phyloP scores from a whole-genome alignment of 23 tunicate genomes.

The Clavelina lepadiformis region DNA sequence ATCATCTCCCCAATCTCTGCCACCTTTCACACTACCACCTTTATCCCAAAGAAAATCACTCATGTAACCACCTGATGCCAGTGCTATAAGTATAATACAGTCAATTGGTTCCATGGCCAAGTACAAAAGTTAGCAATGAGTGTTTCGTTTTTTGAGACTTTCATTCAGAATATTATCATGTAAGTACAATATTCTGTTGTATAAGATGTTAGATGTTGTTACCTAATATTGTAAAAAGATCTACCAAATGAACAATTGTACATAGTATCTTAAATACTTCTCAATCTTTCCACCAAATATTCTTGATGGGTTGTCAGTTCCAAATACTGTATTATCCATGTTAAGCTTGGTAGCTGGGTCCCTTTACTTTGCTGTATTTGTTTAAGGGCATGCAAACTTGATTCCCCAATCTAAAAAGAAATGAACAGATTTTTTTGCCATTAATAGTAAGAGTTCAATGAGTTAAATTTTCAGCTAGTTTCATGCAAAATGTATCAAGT shows the following conservation, averaged over 20 bases:
- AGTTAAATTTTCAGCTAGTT: background rate
- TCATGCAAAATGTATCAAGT: background rate
- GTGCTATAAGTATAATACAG: slow-evolving; percentile 6
- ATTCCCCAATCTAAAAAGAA: slow-evolving; percentile 49
- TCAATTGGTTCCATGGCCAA: no score
- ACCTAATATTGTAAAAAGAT: no score
- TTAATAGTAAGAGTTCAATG: background rate
- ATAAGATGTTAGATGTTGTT: no score
- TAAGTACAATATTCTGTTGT: no score
- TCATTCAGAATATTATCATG: no score
- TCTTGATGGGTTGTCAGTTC: slow-evolving; percentile 66
- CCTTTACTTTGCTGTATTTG: slow-evolving; percentile 39
- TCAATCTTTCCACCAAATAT: slow-evolving; percentile 37
- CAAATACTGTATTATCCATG: slow-evolving; percentile 47
- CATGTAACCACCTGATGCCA: slow-evolving; percentile 78
- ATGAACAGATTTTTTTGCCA: background rate
- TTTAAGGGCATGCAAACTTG: slow-evolving; percentile 38
- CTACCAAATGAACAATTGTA: no score
- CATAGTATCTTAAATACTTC: no score
- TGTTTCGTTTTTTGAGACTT: no score
- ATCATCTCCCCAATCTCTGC: slow-evolving; percentile 52
- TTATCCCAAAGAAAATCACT: slow-evolving; percentile 67
- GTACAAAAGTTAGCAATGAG: no score
- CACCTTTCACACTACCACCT: slow-evolving; percentile 42
- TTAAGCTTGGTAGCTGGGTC: slow-evolving; percentile 27